phyloP scores from a whole-genome alignment of 2,888 invertebrate species.

The Nezara viridula region DNA sequence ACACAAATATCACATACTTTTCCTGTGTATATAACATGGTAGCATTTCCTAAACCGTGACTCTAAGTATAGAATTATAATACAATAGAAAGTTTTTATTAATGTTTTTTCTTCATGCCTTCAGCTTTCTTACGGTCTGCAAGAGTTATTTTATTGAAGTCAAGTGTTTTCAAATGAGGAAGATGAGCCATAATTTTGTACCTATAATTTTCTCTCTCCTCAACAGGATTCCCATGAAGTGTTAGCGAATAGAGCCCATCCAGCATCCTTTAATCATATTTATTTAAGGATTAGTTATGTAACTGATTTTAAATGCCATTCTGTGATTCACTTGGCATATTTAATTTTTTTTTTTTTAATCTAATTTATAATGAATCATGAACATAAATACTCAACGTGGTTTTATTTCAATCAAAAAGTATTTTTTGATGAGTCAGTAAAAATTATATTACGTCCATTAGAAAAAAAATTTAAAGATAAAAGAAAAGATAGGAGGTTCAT shows the following conservation, averaged over 20 bases:
- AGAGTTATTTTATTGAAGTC: constrained; percentile 67
- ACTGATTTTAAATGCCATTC: not conserved
- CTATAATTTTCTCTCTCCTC: constrained; percentile 67
- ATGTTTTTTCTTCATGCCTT: constrained; percentile 24
- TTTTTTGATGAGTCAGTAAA: no score
- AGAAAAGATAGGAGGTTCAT: no score
- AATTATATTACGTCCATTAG: no score
- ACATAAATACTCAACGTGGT: no score
- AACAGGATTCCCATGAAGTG: constrained; percentile 68
- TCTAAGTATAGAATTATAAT: not conserved
- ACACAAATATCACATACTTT: constrained; percentile 40
- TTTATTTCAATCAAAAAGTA: no score
- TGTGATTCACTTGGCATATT: not conserved
- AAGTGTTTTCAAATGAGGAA: constrained; percentile 66
- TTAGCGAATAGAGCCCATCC: constrained; percentile 66
- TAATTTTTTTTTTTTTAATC: no score
- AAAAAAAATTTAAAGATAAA: no score
- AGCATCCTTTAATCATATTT: constrained; percentile 62
- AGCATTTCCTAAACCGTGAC: not conserved
- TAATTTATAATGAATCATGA: no score
- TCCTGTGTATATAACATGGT: not conserved
- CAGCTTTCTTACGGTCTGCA: constrained; percentile 63
- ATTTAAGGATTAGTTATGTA: not conserved
- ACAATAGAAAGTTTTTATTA: not conserved
- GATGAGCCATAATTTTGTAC: constrained; percentile 63